phyloP scores from a whole-genome alignment of 2,888 invertebrate species.

The Drosophila heteroneura region DNA sequence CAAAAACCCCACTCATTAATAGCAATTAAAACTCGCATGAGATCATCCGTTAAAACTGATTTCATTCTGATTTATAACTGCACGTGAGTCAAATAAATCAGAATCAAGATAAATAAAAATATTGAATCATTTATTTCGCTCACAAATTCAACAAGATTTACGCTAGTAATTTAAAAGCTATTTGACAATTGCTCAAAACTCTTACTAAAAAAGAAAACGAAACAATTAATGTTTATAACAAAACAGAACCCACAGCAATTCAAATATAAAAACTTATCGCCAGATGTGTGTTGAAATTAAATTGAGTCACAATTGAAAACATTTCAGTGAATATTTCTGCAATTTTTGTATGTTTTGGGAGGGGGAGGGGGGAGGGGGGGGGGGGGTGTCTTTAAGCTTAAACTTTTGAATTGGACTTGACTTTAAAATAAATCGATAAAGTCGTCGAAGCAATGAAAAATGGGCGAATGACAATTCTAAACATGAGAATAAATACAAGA shows the following conservation, averaged over 20 bases:
- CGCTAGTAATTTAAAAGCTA: conserved; percentile 13
- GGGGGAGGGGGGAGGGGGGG: accelerated
- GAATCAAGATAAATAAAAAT: background rate
- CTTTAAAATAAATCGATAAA: conserved; percentile 17
- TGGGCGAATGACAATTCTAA: conserved; percentile 12
- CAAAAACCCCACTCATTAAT: background rate
- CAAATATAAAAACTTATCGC: conserved; percentile 29
- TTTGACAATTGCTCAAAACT: conserved; percentile 20
- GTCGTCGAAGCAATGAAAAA: conserved; percentile 3
- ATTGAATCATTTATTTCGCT: conserved; percentile 26
- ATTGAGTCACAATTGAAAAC: conserved; percentile 32
- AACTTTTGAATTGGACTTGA: background rate
- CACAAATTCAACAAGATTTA: background rate
- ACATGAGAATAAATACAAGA: conserved; percentile 33
- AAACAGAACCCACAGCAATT: conserved; percentile 31
- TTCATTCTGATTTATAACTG: conserved; percentile 5
- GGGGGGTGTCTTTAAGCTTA: background rate
- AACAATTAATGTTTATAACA: conserved; percentile 34
- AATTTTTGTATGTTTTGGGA: background rate
- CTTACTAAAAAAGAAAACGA: conserved; percentile 12
- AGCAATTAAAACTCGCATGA: background rate
- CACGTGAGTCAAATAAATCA: background rate
- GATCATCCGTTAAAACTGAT: background rate
- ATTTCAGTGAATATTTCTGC: conserved; percentile 1
- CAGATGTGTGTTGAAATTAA: conserved; percentile 33